Evolutionary conservation across 2,888 invertebrate genomes (phyloP), one percentile per base, ranked within the genome.

Genomic region (Anagyrus pseudococci): DNA sequence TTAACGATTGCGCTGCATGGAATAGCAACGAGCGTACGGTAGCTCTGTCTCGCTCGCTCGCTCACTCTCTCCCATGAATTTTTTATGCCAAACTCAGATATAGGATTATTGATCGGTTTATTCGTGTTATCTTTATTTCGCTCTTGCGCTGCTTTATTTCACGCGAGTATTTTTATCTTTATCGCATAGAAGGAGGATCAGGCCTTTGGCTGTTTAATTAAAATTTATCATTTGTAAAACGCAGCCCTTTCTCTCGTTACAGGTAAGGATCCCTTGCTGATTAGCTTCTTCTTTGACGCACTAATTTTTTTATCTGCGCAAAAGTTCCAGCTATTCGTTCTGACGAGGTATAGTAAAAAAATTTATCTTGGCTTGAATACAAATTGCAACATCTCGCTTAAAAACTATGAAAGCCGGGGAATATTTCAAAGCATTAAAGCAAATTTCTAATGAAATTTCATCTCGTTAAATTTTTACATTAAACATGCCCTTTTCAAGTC

Each of bases 181-280:
- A n/a, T n/a, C n/a, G n/a, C n/a, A n/a, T n/a, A n/a, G n/a, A n/a
- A n/a, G n/a, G n/a, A n/a, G n/a, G n/a, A n/a, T 48, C 20, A 8
- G 26, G 13, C 17, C 2, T n/a, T 22, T 37, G 41, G 17, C 43
- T 29, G 20, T 62, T 46, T 26, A 56, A 63, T 58, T 47, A 64
- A 59, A 58, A 56, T 33, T 46, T 49, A 47, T 62, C 46, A 50
- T 55, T 56, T 53, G 26, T 25, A 56, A 41, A 52, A 59, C 52
- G 17, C 56, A 55, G 44, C 26, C n/a, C 66, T 70, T 58, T 69
- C 67, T 69, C 67, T 69, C 70, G 71, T 77, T 77, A 33, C 75
- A 77, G 77, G 77, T 77, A 77, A 76, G 73, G 61, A 58, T 68
- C 55, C 58, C 57, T 49, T 7, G 33, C 37, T 46, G 48, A 67